These are phyloP conservation scores for Peromyscus californicus DNA, from an alignment of 2,113 vertebrate genomes.

Conservation along the genomic window DNA sequence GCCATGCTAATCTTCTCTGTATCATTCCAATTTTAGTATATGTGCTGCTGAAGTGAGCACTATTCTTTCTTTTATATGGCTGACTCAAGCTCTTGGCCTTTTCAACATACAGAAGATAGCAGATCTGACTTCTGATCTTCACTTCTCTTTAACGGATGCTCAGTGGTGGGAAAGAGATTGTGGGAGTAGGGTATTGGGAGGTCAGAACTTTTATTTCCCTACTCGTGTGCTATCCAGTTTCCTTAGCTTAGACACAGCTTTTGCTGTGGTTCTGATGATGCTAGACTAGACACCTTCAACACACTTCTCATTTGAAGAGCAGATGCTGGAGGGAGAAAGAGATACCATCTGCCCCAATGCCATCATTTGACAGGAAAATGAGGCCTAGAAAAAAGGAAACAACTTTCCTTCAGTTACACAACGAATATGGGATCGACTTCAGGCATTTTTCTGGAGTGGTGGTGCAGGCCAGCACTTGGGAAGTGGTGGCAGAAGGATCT, in stretches of 20 bases:
- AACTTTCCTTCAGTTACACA: neutral
- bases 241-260: neutral
- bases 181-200: neutral
- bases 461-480: neutral
- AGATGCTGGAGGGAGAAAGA: neutral
- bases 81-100: neutral
- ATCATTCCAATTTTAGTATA: neutral
- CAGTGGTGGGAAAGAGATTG: neutral
- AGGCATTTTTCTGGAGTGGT: neutral
- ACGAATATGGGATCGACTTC: neutral
- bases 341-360: neutral
- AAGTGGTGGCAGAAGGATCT: neutral
- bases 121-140: neutral
- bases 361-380: constrained; percentile 29
- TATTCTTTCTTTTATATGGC: neutral
- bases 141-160: neutral
- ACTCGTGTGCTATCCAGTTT: neutral
- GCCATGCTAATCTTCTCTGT: neutral
- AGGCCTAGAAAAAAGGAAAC: neutral
- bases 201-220: constrained; percentile 42
- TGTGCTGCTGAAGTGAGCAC: neutral
- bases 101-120: neutral
- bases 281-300: neutral
- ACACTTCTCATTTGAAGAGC: constrained; percentile 27
- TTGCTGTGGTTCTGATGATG: neutral